A percentile compares a stretch with the other conserved stretches of the same genome.
Evolutionary conservation across 30 jellyfish, hydroid and myxozoan species (phyloP).

Genomic region (Turritopsis rubra): DNA sequence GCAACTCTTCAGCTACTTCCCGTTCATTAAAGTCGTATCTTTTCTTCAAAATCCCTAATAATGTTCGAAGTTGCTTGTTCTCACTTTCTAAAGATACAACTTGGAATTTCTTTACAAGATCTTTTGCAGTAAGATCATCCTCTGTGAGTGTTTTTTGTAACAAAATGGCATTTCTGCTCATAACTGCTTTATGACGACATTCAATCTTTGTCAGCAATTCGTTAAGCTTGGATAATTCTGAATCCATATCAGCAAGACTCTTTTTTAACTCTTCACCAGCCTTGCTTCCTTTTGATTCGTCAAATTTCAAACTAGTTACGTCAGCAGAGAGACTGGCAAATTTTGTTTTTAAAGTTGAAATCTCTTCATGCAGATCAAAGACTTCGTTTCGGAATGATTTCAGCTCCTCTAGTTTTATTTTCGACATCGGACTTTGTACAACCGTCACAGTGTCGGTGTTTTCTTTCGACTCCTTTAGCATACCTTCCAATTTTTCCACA

Average conservation of each 20-base stretch:
- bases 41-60: slow-evolving; percentile 36
- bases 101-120: slow-evolving; percentile 27
- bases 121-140: slow-evolving; percentile 25
- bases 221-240: slow-evolving; percentile 46
- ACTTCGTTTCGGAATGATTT: slow-evolving; percentile 85
- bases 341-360: slow-evolving; percentile 31
- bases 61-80: slow-evolving; percentile 32
- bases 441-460: slow-evolving; percentile 73
- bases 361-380: slow-evolving; percentile 46
- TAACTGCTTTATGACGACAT: slow-evolving; percentile 63
- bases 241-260: slow-evolving; percentile 32
- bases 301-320: slow-evolving; percentile 37
- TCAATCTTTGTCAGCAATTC: slow-evolving; percentile 54
- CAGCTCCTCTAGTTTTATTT: slow-evolving; percentile 75
- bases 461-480: slow-evolving; percentile 63
- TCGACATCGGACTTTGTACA: slow-evolving; percentile 95
- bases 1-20: slow-evolving; percentile 33
- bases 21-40: slow-evolving; percentile 33
- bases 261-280: slow-evolving; percentile 17
- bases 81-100: slow-evolving; percentile 31
- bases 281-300: background rate
- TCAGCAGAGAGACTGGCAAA: slow-evolving; percentile 38
- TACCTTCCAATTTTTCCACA: slow-evolving; percentile 75
- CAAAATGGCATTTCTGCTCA: slow-evolving; percentile 42
- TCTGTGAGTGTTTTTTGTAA: slow-evolving; percentile 16